These are phyloP conservation scores for Bucco capensis DNA, from an alignment of 2,113 vertebrate genomes.

Conservation along the genomic window DNA sequence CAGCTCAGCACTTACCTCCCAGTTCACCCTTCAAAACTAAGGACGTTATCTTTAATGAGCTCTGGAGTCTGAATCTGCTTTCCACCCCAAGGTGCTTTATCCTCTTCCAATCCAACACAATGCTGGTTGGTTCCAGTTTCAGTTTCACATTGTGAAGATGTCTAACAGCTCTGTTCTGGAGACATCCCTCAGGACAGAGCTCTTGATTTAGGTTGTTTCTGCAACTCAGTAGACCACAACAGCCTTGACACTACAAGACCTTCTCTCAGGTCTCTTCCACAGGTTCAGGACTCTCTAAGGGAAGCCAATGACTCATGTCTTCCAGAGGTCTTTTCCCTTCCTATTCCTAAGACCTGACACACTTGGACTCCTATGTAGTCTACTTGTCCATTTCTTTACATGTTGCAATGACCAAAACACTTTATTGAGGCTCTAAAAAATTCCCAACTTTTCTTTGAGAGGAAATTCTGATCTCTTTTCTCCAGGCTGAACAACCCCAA, in stretches of 20 bases:
- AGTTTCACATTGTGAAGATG: neutral
- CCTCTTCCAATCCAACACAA: neutral
- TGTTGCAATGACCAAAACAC: too few relatives aligned
- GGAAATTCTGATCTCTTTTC: too few relatives aligned
- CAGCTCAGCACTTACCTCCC: slow-evolving; percentile 51
- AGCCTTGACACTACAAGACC: neutral
- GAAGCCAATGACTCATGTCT: neutral
- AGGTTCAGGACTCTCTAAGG: neutral
- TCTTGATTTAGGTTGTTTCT: neutral
- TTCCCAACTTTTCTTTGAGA: too few relatives aligned
- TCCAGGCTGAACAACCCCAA: neutral
- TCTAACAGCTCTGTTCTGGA: neutral
- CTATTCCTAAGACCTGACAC: neutral
- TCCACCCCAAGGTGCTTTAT: neutral
- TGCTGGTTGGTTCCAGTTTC: neutral
- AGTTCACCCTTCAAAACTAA: slow-evolving; percentile 30
- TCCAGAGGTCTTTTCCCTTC: neutral
- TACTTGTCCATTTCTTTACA: too few relatives aligned
- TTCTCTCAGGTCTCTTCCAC: neutral
- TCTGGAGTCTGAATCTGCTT: slow-evolving; percentile 44
- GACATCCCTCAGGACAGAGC: neutral
- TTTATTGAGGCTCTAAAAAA: too few relatives aligned
- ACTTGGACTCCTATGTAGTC: neutral
- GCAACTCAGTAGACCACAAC: neutral
- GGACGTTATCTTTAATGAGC: slow-evolving; percentile 34